phyloP scores from a whole-genome alignment of 2,888 invertebrate genomes.

The Diploptera punctata region DNA sequence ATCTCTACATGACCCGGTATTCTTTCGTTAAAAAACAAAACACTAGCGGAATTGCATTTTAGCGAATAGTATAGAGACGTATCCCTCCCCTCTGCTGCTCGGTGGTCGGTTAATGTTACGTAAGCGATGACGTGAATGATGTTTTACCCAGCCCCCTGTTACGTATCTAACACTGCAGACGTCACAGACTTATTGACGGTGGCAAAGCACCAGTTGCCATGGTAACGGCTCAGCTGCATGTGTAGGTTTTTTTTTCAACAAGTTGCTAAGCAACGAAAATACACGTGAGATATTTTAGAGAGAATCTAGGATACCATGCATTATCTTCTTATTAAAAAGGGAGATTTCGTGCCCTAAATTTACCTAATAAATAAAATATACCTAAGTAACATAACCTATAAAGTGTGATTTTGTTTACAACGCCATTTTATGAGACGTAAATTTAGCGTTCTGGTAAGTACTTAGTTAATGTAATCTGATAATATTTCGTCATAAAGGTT shows the following conservation, averaged over 20 bases:
- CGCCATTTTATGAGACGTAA: neutral
- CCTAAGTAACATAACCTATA: too few relatives aligned
- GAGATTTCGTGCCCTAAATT: neutral
- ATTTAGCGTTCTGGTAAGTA: neutral
- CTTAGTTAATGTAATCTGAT: too few relatives aligned
- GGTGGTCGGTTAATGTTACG: too few relatives aligned
- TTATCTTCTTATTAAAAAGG: neutral
- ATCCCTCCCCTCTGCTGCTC: too few relatives aligned
- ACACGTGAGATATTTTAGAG: conserved; percentile 15
- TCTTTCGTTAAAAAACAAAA: too few relatives aligned
- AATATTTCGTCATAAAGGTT: too few relatives aligned
- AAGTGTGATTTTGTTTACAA: neutral
- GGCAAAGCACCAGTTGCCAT: conserved; percentile 23
- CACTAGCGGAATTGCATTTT: too few relatives aligned
- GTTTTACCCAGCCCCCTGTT: neutral
- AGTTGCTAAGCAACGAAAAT: conserved; percentile 13
- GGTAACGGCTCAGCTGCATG: conserved; percentile 27
- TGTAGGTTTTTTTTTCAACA: conserved; percentile 21
- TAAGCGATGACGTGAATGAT: conserved; percentile 18
- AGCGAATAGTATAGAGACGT: too few relatives aligned
- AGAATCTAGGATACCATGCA: conserved; percentile 1
- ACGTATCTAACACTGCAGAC: conserved; percentile 11
- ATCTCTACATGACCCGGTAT: too few relatives aligned
- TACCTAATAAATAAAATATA: too few relatives aligned
- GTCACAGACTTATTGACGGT: conserved; percentile 31